Evolutionary conservation across 2,888 invertebrate genomes (phyloP).

Genomic region (Tachina fera): DNA sequence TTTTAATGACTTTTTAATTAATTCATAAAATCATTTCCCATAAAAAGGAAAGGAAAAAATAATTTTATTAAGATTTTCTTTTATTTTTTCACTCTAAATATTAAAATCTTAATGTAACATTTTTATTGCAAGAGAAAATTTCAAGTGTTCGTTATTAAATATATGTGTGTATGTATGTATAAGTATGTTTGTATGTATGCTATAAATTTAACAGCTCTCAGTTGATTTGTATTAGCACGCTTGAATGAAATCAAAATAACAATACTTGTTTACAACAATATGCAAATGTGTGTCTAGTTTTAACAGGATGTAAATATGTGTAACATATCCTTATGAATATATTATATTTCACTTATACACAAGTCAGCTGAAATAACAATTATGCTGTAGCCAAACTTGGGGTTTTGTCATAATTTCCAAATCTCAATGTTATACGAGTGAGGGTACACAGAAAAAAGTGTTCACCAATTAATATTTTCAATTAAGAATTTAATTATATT

Average conservation of each 20-base stretch:
- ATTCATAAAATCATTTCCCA: conserved; percentile 64
- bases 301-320: conserved; percentile 23
- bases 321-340: conserved; percentile 34
- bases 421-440: no score
- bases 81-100: background rate
- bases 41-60: conserved; percentile 26
- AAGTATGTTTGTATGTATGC: background rate
- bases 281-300: background rate
- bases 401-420: background rate
- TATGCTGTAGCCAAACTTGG: background rate
- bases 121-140: background rate
- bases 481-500: no score
- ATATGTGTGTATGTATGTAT: no score
- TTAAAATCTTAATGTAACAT: conserved; percentile 28
- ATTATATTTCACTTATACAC: background rate
- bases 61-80: background rate
- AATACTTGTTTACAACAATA: conserved; percentile 13
- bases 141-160: conserved; percentile 60
- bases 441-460: no score
- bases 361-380: conserved; percentile 1
- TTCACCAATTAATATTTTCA: no score
- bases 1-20: conserved; percentile 69
- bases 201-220: conserved; percentile 43
- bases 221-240: background rate
- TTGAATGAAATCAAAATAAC: conserved; percentile 15